Percentiles rank a stretch among this genome's conserved stretches.
Evolutionary conservation across 1,140 invertebrate species (phyloP).

Genomic region (Diorhabda elongata): DNA sequence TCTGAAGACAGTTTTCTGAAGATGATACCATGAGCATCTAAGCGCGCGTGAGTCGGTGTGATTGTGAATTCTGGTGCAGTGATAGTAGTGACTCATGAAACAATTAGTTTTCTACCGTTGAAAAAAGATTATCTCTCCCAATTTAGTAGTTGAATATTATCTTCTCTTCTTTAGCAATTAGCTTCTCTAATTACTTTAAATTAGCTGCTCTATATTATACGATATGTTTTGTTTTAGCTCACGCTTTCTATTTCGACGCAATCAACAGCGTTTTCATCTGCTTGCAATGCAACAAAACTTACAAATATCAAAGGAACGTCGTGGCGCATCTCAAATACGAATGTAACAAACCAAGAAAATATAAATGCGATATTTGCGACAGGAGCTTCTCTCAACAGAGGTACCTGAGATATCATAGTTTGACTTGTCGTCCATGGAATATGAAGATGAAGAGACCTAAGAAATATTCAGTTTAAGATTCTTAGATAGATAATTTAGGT

Average conservation of each 20-base stretch:
- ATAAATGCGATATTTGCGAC: not conserved
- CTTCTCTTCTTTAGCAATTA: too few species aligned
- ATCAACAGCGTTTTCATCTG: constrained; percentile 3
- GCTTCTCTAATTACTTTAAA: too few species aligned
- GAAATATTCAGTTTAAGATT: not conserved
- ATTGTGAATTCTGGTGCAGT: too few species aligned
- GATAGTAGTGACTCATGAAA: too few species aligned
- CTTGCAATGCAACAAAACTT: constrained; percentile 14
- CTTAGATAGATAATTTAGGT: not conserved
- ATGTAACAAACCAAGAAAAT: constrained; percentile 13
- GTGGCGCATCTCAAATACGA: constrained; percentile 17
- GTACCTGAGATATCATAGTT: constrained; percentile 12
- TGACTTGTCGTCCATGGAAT: not conserved
- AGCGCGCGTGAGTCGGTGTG: too few species aligned
- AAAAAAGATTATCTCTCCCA: too few species aligned
- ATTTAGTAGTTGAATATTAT: too few species aligned
- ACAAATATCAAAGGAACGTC: constrained; percentile 23
- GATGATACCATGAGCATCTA: too few species aligned
- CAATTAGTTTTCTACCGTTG: too few species aligned
- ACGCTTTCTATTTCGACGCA: constrained; percentile 9
- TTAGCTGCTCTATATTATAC: too few species aligned
- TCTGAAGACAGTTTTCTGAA: too few species aligned
- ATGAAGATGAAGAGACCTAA: not conserved
- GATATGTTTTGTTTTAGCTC: constrained; percentile 9
- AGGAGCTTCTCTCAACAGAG: constrained; percentile 1